Conservation (phyloP, 2,888 invertebrate genomes). For the Melikaiella ostensackeni region DNA sequence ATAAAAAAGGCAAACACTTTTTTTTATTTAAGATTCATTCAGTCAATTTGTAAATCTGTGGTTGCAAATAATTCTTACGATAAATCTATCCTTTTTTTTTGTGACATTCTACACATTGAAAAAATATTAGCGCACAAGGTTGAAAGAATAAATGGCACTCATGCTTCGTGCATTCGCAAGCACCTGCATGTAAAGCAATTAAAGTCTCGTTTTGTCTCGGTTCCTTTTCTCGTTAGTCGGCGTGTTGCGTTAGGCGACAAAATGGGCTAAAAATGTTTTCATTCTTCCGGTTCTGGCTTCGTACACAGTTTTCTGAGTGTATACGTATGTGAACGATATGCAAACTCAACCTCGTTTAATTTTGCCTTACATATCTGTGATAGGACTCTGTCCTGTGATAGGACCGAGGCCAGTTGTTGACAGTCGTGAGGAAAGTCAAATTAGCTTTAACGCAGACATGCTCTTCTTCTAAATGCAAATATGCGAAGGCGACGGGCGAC, state of each 20-base stretch:
- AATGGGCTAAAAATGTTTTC: constrained; percentile 13
- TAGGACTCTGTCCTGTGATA: too few relatives aligned
- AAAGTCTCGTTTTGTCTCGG: constrained; percentile 1
- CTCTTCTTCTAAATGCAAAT: constrained; percentile 38
- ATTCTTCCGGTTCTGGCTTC: constrained; percentile 2
- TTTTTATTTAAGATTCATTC: too few relatives aligned
- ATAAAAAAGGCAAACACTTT: too few relatives aligned
- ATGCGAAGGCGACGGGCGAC: neutral
- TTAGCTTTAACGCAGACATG: constrained; percentile 36
- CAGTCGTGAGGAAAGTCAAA: constrained; percentile 36
- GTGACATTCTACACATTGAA: neutral
- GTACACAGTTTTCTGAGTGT: constrained; percentile 7
- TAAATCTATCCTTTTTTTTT: neutral
- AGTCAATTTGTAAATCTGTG: neutral
- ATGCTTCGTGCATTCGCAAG: neutral
- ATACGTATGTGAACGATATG: constrained; percentile 9
- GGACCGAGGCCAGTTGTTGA: constrained; percentile 19
- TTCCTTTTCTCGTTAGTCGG: constrained; percentile 12
- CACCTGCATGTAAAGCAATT: constrained; percentile 7
- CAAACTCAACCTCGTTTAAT: constrained; percentile 31
- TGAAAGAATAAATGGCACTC: neutral
- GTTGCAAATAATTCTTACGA: neutral
- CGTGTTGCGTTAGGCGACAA: neutral
- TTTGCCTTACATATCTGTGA: constrained; percentile 19
- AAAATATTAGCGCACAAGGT: neutral